Percentiles rank a stretch among this genome's conserved stretches.
Conservation (phyloP, 2,113 vertebrate genomes). For the Pitta sordida region DNA sequence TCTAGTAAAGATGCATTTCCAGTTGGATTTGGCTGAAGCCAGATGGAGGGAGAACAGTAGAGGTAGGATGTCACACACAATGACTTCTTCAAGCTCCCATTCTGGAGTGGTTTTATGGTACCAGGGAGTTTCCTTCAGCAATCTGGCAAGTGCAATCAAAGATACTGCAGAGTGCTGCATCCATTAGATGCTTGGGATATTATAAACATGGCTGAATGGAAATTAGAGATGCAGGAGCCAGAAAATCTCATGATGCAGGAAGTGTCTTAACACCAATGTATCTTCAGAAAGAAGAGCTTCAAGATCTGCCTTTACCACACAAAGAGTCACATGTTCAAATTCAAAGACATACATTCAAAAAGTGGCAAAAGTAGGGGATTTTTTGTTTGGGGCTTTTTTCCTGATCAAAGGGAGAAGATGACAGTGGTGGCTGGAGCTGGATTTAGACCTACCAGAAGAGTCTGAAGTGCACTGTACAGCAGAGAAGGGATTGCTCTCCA, state of each 20-base stretch:
- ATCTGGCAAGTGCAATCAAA: background rate
- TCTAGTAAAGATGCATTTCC: background rate
- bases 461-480: background rate
- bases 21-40: background rate
- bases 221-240: background rate
- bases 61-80: background rate
- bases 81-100: background rate
- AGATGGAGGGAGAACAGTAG: background rate
- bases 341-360: background rate
- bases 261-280: background rate
- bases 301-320: background rate
- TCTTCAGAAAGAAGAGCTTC: background rate
- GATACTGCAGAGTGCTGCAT: background rate
- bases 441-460: background rate
- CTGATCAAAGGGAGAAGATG: background rate
- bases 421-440: background rate
- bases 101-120: background rate
- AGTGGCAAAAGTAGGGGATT: background rate
- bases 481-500: background rate
- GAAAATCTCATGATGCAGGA: background rate
- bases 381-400: background rate
- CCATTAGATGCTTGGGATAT: background rate
- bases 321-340: background rate
- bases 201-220: accelerated
- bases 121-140: background rate